Evolutionary conservation across 2,797 vertebrate genomes (phyloP), one percentile per base, ranked within the genome.

Genomic region (Gallirallus australis): DNA sequence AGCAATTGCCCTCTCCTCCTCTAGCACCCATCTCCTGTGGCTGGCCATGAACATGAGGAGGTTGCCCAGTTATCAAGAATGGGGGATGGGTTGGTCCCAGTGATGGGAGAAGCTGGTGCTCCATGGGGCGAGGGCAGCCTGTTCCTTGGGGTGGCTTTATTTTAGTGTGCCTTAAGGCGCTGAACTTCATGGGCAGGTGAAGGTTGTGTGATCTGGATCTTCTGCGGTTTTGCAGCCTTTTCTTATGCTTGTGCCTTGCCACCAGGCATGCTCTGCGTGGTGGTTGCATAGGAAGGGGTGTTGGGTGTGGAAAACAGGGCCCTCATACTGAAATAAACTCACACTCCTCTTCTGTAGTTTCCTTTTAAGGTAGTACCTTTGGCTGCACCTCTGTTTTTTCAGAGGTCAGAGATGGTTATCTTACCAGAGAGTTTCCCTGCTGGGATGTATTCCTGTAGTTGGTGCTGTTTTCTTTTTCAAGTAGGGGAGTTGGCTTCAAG

Each of bases 291-390:
- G 37, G 30, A 90, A 9, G 11, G 11, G 57, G 47, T 63, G 33
- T n/a, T 72, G 63, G 50, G 63, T 45, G 37, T 88, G 76, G 69
- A 84, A 65, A 75, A 64, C 40, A 23, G 6, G 4, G 31, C 76
- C 24, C 24, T 77, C 2, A 0, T 77, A 25, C 56, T 56, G 45
- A 78, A 72, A 71, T 39, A 86, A 94, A 70, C 37, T 27, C 56
- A 25, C n/a, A 7, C 42, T 88, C 88, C 94, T 57, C 77, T 96
- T 92, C 94, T 31, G 17, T 18, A 73, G 56, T 84, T 75, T 90
- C 59, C 63, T 96, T 95, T 85, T 82, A 82, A 27, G 57, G 27
- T 8, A 17, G 40, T 63, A 37, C 54, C 57, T 94, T 91, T 96
- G 86, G 61, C 84, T 59, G 18, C 37, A 45, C 73, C 73, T 47